phyloP scores from a whole-genome alignment of 2,113 vertebrate genomes.

The Paracanthobrama guichenoti region DNA sequence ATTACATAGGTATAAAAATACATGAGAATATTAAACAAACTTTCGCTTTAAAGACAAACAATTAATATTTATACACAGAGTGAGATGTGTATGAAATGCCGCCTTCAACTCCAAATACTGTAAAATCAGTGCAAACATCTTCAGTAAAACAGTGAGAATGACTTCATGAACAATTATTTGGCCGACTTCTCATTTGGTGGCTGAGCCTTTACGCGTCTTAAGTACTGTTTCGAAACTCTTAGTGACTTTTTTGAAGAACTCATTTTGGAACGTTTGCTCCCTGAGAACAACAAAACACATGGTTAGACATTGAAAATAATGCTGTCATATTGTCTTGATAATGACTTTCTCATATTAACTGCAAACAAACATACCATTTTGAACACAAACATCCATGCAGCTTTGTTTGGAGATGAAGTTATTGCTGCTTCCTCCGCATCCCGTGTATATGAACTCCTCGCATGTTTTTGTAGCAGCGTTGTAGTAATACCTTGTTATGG shows the following conservation, averaged over 20 bases:
- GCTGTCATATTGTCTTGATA: not conserved
- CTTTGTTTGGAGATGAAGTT: conserved; percentile 80
- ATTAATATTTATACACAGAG: not conserved
- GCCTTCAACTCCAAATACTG: not conserved
- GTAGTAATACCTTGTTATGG: conserved; percentile 87
- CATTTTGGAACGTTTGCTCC: not conserved
- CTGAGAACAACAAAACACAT: conserved; percentile 47
- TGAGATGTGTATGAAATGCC: not conserved
- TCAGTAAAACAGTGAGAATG: not conserved
- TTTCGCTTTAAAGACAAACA: not conserved
- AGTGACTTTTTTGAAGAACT: not conserved
- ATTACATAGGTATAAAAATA: not conserved
- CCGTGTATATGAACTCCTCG: conserved; percentile 83
- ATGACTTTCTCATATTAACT: not conserved
- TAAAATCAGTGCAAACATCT: conserved; percentile 11
- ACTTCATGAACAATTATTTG: not conserved
- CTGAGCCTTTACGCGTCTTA: not conserved
- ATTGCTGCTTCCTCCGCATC: conserved; percentile 91
- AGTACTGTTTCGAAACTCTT: conserved; percentile 6
- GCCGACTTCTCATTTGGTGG: not conserved
- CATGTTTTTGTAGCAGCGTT: conserved; percentile 78
- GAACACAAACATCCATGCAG: conserved; percentile 80
- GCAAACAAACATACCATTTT: conserved; percentile 63
- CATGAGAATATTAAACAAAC: not conserved
- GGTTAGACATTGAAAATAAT: conserved; percentile 21